phyloP scores from a whole-genome alignment of 1,140 invertebrate species.

The Zophobas atratus region DNA sequence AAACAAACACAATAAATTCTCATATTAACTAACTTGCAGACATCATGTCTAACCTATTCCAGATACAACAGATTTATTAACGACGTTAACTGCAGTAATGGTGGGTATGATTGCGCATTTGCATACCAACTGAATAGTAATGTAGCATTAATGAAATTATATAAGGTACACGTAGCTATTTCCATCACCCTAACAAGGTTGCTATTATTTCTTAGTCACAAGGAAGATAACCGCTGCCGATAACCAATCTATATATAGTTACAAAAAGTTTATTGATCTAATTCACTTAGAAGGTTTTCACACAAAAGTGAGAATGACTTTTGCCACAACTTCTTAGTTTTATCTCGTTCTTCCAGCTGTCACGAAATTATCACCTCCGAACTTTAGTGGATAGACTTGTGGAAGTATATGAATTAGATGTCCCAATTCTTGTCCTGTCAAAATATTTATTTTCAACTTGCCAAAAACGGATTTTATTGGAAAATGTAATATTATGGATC shows the following conservation, averaged over 20 bases:
- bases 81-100: not conserved
- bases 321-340: not conserved
- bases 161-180: not conserved
- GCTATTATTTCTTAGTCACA: not conserved
- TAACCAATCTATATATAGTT: not conserved
- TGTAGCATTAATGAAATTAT: conserved; percentile 7
- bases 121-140: conserved; percentile 16
- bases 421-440: no score
- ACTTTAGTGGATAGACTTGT: no score
- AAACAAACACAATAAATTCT: no score
- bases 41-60: no score
- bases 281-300: not conserved
- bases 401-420: no score
- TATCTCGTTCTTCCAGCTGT: not conserved
- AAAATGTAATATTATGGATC: not conserved
- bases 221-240: no score
- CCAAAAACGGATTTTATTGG: not conserved
- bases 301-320: not conserved
- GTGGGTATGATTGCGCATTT: conserved; percentile 4
- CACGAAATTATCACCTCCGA: not conserved
- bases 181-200: not conserved
- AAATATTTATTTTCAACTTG: not conserved
- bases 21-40: no score
- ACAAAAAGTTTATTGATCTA: not conserved
- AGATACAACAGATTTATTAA: not conserved